Conservation (phyloP, 1,140 invertebrate genomes). For the Drosophila ercepeae region DNA sequence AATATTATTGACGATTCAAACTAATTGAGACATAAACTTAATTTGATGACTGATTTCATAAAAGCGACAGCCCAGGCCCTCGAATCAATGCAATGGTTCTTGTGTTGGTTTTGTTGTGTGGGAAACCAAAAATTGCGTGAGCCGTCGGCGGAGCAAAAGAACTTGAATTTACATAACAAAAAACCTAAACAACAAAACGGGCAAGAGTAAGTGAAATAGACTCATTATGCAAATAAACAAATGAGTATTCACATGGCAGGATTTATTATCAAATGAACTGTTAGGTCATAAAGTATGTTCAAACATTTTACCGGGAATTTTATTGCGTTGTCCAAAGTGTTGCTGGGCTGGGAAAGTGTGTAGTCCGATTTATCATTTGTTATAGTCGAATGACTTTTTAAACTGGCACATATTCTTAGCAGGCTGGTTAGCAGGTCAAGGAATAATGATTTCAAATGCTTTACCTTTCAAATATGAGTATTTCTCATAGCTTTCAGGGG, state of each 20-base stretch:
- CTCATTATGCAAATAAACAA: constrained; percentile 45
- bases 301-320: constrained; percentile 7
- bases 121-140: constrained; percentile 46
- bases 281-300: constrained; percentile 41
- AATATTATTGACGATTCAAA: constrained; percentile 60
- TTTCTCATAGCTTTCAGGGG: neutral
- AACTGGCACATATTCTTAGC: neutral
- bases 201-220: constrained; percentile 29
- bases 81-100: constrained; percentile 66
- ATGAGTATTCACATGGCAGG: constrained; percentile 26
- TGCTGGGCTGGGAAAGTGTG: constrained; percentile 11
- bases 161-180: constrained; percentile 51
- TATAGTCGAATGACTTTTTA: constrained; percentile 3
- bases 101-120: no score
- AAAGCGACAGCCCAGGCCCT: constrained; percentile 39
- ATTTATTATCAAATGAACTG: constrained; percentile 40
- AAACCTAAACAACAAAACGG: neutral
- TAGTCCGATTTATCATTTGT: constrained; percentile 27
- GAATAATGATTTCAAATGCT: neutral
- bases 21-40: constrained; percentile 77
- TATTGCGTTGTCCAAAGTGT: neutral
- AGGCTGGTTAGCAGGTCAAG: neutral
- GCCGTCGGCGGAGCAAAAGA: constrained; percentile 8
- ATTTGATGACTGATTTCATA: constrained; percentile 65
- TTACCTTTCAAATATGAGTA: no score